A percentile compares a stretch with the other conserved stretches of the same genome.
Conservation (phyloP, 2,888 invertebrate species). For the Galerucella calmariensis region DNA sequence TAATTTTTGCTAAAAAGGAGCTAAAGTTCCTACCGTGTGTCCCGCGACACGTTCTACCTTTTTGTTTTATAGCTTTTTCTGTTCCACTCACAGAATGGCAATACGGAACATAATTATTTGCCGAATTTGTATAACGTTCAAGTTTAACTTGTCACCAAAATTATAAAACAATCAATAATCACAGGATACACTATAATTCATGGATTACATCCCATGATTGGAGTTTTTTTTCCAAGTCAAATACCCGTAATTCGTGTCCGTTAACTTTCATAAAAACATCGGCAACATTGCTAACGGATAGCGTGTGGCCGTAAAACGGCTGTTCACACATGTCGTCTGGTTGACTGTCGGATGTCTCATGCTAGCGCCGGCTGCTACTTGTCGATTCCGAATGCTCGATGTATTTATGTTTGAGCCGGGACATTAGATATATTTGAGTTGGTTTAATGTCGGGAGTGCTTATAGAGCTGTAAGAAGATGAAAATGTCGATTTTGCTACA, state of each 20-base stretch:
- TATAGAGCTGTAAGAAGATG: background rate
- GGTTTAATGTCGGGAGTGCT: background rate
- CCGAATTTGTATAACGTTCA: too few species aligned
- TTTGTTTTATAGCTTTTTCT: too few species aligned
- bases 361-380: constrained; percentile 23
- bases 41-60: too few species aligned
- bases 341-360: constrained; percentile 22
- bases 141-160: too few species aligned
- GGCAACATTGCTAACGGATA: constrained; percentile 17
- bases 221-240: background rate
- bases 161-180: too few species aligned
- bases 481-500: background rate
- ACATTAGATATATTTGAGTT: constrained; percentile 3
- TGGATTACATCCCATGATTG: too few species aligned
- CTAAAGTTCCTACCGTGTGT: too few species aligned
- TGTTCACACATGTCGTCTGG: constrained; percentile 48
- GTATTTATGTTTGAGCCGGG: constrained; percentile 8
- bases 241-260: background rate
- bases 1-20: too few species aligned
- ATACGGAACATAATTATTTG: too few species aligned
- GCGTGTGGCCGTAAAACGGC: constrained; percentile 26
- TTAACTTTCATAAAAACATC: background rate
- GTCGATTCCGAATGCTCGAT: constrained; percentile 20
- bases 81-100: too few species aligned
- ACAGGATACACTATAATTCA: too few species aligned